phyloP scores from a whole-genome alignment of 2,113 vertebrate species.

The Xiphophorus couchianus region DNA sequence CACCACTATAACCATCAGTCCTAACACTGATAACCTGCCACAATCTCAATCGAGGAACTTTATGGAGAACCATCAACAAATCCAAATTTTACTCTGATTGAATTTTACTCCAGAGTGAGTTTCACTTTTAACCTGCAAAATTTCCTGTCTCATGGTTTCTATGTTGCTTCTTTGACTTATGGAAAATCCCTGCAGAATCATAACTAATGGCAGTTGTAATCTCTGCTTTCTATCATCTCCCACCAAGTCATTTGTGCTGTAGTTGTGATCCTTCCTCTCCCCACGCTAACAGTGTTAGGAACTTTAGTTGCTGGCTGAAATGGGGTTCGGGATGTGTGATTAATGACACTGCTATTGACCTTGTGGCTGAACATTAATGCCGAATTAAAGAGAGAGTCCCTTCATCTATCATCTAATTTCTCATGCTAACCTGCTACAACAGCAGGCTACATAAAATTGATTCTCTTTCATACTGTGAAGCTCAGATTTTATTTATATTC shows the following conservation, averaged over 20 bases:
- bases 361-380: conserved; percentile 59
- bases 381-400: conserved; percentile 55
- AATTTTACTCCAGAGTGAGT: no score
- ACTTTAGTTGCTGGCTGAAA: conserved; percentile 9
- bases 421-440: conserved; percentile 25
- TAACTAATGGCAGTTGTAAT: conserved; percentile 11
- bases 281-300: conserved; percentile 16
- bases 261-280: conserved; percentile 10
- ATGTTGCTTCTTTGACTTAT: not conserved
- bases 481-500: conserved; percentile 40
- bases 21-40: no score
- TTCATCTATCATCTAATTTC: conserved; percentile 63
- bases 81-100: no score
- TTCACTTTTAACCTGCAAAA: no score
- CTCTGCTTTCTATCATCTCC: conserved; percentile 27
- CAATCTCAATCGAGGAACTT: no score
- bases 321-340: conserved; percentile 43
- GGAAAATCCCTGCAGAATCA: conserved; percentile 9
- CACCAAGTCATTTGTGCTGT: conserved; percentile 15
- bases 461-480: conserved; percentile 42
- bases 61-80: no score
- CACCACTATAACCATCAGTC: no score
- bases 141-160: not conserved
- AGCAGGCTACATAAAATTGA: conserved; percentile 47
- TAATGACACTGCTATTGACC: conserved; percentile 59